These are phyloP conservation scores for Neopelma chrysocephalum DNA, from an alignment of 2,797 vertebrate species.

Conservation along the genomic window DNA sequence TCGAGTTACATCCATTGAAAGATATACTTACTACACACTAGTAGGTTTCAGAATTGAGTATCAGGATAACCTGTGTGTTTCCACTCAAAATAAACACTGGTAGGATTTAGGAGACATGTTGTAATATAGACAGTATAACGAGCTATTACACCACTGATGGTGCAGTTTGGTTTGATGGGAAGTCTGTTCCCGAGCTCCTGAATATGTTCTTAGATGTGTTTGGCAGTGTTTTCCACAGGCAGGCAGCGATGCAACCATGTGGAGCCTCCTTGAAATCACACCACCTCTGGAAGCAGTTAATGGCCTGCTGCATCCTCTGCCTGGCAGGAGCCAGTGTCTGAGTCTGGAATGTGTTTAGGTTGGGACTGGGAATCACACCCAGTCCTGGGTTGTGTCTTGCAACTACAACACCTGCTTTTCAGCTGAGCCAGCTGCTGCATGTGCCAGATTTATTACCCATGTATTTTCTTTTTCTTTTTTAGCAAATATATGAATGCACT, in stretches of 20 bases:
- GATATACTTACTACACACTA: not conserved
- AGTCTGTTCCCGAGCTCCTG: accelerated
- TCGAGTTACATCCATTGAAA: not conserved
- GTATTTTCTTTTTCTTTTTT: not conserved
- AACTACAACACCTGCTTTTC: not conserved
- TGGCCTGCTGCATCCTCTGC: not conserved
- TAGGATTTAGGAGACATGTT: not conserved
- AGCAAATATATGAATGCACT: not conserved
- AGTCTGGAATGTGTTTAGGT: not conserved
- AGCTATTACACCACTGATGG: not conserved
- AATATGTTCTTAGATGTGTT: not conserved
- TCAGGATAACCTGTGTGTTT: not conserved
- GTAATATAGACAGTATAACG: not conserved
- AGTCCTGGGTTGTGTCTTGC: not conserved
- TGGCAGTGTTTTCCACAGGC: not conserved
- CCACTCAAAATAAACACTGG: not conserved
- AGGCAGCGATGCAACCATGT: not conserved
- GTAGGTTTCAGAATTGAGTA: not conserved
- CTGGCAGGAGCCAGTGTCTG: not conserved
- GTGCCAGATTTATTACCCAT: not conserved
- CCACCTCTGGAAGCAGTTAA: not conserved
- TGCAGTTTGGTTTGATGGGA: not conserved
- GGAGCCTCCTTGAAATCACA: not conserved
- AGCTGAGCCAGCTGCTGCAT: not conserved
- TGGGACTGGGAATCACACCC: not conserved